These are phyloP conservation scores for Rousettus leschenaultii DNA, from an alignment of 2,113 vertebrate species.

Conservation along the genomic window DNA sequence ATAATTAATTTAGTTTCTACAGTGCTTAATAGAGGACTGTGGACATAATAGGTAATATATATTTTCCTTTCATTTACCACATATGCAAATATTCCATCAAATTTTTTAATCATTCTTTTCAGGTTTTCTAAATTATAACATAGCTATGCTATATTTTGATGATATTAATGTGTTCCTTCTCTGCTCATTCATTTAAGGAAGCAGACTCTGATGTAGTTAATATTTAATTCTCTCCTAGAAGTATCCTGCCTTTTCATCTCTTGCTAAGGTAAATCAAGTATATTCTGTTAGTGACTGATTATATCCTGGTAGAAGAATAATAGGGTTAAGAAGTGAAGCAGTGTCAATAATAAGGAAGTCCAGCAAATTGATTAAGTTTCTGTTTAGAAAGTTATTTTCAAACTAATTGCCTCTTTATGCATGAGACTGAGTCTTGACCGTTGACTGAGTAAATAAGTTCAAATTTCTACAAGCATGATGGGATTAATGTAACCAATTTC, in stretches of 20 bases:
- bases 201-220: not conserved
- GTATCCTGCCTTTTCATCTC: not conserved
- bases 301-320: not conserved
- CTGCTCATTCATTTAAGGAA: constrained; percentile 13
- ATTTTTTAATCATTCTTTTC: not conserved
- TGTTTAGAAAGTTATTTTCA: constrained; percentile 17
- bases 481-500: constrained; percentile 59
- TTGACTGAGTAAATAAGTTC: constrained; percentile 19
- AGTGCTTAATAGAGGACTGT: not conserved
- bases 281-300: not conserved
- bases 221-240: not conserved
- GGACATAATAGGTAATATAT: not conserved
- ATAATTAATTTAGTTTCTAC: not conserved
- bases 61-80: not conserved
- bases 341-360: not conserved
- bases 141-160: not conserved
- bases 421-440: not conserved
- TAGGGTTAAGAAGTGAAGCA: not conserved
- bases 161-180: not conserved
- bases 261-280: not conserved
- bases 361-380: constrained; percentile 44
- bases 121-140: not conserved
- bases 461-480: constrained; percentile 28
- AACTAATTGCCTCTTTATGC: constrained; percentile 46
- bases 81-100: not conserved